Base-by-base conservation (phyloP, 2,797 vertebrate species). In the Miichthys miiuy region DNA sequence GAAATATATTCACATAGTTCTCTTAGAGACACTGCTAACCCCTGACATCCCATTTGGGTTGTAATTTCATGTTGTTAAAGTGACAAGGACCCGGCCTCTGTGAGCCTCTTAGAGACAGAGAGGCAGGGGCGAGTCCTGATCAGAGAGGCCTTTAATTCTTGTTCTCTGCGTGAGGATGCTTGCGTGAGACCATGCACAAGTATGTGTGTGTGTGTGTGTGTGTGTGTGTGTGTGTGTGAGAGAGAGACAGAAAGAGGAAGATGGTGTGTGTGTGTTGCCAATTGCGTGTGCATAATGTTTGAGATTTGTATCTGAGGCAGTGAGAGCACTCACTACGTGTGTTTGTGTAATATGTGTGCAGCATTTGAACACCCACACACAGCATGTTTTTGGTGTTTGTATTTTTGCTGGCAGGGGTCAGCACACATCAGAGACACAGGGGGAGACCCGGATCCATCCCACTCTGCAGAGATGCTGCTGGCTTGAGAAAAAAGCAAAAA, bases 41-140 rank as follows among this genome's bases (percentile, higher is more conserved):
- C 91, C 88, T 94, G 96, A 95, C 94, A 96, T 96, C 92, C 94
- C 95, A 95, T 96, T 96, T 95, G 94, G 93, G 94, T 95, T 96
- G 96, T 96, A 96, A 96, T 96, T 97, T 94, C 95, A 95, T 95
- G 96, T 95, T 95, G 95, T 95, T 93, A 95, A 97, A 96, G 95
- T 96, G 96, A 97, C 96, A 97, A 86, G 93, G 87, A 95, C 85
- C 92, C 88, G 93, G 92, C 94, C 95, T 91, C 83, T 94, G 94
- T 94, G 93, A 70, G 56, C 56, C 88, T 90, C 91, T 90, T 90
- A 88, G 73, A 88, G 87, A 82, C 65, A 8, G 25, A 10, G 83
- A 85, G 81, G 60, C 65, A 75, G 87, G 84, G 72, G 80, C 70
- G 65, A 84, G 75, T 77, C 75, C 23, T 72, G 83, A 78, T 89